Conservation (phyloP, 2,888 invertebrate genomes). For the Allacma fusca region DNA sequence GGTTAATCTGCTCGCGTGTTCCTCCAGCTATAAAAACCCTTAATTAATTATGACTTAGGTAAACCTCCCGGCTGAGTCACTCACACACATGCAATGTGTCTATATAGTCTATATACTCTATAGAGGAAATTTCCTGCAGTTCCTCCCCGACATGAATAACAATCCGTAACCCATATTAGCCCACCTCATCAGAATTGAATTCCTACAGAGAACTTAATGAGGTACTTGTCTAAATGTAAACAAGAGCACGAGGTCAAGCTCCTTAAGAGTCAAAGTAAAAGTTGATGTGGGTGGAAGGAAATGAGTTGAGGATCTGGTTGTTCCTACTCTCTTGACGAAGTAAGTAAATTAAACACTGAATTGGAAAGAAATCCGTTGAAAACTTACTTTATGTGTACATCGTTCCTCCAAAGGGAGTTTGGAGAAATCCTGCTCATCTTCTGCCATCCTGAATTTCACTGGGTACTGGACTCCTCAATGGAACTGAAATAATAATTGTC, state of each 20-base stretch:
- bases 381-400: conserved; percentile 82
- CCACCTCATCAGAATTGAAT: neutral
- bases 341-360: neutral
- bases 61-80: no score
- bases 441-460: conserved; percentile 45
- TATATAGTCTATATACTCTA: no score
- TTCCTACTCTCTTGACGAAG: neutral
- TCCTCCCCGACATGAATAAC: no score
- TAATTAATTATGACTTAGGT: no score
- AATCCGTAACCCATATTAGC: neutral
- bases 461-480: neutral
- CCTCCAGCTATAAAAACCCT: no score
- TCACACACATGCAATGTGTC: no score
- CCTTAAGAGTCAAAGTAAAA: conserved; percentile 37
- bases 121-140: no score
- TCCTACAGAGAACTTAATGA: neutral
- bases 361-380: neutral
- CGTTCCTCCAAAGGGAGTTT: conserved; percentile 89
- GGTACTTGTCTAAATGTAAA: conserved; percentile 9
- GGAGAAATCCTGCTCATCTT: conserved; percentile 83
- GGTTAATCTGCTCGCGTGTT: no score
- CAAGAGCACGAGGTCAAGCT: conserved; percentile 17
- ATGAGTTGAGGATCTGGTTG: no score
- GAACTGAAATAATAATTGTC: conserved; percentile 1
- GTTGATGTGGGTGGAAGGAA: conserved; percentile 34